phyloP scores from a whole-genome alignment of 1,140 invertebrate species.

The Drosophila obscura region DNA sequence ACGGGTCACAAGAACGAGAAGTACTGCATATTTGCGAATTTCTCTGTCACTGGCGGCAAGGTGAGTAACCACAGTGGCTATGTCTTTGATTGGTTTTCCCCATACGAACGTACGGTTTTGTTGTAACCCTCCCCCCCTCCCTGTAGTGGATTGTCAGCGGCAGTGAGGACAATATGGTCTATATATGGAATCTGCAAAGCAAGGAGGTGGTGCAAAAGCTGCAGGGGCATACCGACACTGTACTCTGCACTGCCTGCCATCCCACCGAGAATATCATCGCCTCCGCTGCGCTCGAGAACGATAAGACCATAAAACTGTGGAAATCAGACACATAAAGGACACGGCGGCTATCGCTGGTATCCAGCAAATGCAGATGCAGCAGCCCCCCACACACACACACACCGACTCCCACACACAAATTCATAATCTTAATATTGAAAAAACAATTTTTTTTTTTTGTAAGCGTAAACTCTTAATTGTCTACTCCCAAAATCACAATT shows the following conservation, averaged over 20 bases:
- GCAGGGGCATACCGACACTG: slow-evolving; percentile 98
- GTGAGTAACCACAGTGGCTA: slow-evolving; percentile 84
- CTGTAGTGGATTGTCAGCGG: slow-evolving; percentile 98
- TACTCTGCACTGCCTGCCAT: slow-evolving; percentile 98
- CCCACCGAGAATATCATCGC: slow-evolving; percentile 99
- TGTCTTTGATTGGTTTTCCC: background rate
- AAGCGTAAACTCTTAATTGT: too few species aligned
- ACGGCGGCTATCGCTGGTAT: slow-evolving; percentile 48
- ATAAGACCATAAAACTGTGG: slow-evolving; percentile 99
- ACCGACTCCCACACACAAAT: slow-evolving; percentile 25
- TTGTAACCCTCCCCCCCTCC: background rate
- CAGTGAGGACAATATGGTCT: slow-evolving; percentile 99
- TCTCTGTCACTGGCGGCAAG: slow-evolving; percentile 99
- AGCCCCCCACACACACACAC: background rate
- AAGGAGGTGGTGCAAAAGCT: slow-evolving; percentile 99
- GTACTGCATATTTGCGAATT: slow-evolving; percentile 99
- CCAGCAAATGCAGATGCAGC: slow-evolving; percentile 17
- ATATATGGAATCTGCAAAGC: slow-evolving; percentile 99
- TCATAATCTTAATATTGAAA: slow-evolving; percentile 22
- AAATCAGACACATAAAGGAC: slow-evolving; percentile 95
- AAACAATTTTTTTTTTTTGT: too few species aligned
- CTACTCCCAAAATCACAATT: too few species aligned
- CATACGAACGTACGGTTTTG: background rate
- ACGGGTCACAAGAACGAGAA: slow-evolving; percentile 99
- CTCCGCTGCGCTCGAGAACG: slow-evolving; percentile 98